Conservation (phyloP, 2,888 invertebrate genomes). For the Trachelus stipa region DNA sequence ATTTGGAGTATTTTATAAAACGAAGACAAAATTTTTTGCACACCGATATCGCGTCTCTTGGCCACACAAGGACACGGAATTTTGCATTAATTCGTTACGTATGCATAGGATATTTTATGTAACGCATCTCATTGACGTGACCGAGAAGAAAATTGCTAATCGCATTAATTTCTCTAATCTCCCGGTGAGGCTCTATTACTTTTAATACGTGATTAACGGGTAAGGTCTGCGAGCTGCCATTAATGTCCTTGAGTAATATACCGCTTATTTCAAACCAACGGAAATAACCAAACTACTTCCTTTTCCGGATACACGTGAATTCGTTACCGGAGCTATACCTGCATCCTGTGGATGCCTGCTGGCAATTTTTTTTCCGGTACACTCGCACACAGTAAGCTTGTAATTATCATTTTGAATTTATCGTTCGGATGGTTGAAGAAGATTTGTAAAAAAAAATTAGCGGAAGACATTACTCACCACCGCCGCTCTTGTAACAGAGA, state of each 20-base stretch:
- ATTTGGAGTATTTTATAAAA: not conserved
- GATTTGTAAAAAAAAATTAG: not conserved
- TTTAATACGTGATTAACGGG: not conserved
- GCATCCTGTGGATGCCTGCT: not conserved
- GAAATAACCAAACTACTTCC: not conserved
- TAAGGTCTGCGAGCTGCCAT: not conserved
- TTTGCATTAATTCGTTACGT: not conserved
- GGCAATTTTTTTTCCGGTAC: not conserved
- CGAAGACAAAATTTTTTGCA: not conserved
- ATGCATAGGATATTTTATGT: not conserved
- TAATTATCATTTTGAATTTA: not conserved
- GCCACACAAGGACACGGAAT: not conserved
- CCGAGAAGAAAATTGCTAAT: not conserved
- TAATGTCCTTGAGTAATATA: not conserved
- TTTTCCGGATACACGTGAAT: not conserved
- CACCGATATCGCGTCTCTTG: not conserved
- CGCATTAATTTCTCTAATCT: not conserved
- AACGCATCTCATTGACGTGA: not conserved
- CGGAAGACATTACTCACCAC: slow-evolving; percentile 72
- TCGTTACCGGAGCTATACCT: not conserved
- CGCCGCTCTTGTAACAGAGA: slow-evolving; percentile 90
- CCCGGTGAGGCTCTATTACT: not conserved
- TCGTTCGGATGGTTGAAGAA: not conserved
- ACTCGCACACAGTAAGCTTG: not conserved
- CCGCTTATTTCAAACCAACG: not conserved